These are phyloP conservation scores for Agrypnia vestita DNA, from an alignment of 1,140 invertebrate species.

Conservation along the genomic window DNA sequence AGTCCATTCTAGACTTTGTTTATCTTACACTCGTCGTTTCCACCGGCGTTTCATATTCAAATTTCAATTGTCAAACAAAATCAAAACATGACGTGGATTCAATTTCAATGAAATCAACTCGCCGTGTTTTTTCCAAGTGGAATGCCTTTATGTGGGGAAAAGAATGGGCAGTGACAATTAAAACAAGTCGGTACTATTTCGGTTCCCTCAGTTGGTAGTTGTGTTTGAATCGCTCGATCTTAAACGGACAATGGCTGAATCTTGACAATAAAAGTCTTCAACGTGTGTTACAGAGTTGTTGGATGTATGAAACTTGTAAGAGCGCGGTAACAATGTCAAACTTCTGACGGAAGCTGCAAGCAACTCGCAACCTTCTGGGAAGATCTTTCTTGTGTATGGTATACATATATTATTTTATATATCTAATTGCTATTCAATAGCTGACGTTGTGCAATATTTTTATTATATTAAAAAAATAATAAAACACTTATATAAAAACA, in stretches of 20 bases:
- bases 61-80: conserved; percentile 60
- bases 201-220: conserved; percentile 25
- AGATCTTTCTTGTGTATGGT: too few relatives aligned
- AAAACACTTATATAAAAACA: too few relatives aligned
- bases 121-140: conserved; percentile 55
- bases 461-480: too few relatives aligned
- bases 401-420: too few relatives aligned
- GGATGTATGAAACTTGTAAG: conserved; percentile 1
- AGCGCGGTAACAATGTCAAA: conserved; percentile 1
- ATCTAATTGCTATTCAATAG: too few relatives aligned
- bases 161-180: conserved; percentile 55
- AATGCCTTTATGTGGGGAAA: conserved; percentile 39
- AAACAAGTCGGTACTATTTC: conserved; percentile 55
- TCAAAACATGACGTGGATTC: conserved; percentile 59
- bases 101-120: conserved; percentile 56
- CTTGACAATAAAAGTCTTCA: conserved; percentile 25
- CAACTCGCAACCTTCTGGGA: too few relatives aligned
- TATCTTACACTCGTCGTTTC: conserved; percentile 56
- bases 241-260: conserved; percentile 34
- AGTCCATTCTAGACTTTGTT: conserved; percentile 40
- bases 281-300: conserved; percentile 28
- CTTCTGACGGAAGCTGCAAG: conserved; percentile 8
- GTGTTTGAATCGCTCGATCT: conserved; percentile 13
- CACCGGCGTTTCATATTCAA: conserved; percentile 58
- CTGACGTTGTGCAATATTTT: too few relatives aligned